Percentiles rank a stretch among this genome's conserved stretches.
These are phyloP conservation scores for Perdita meconis DNA, from an alignment of 2,888 invertebrate species.

Conservation along the genomic window DNA sequence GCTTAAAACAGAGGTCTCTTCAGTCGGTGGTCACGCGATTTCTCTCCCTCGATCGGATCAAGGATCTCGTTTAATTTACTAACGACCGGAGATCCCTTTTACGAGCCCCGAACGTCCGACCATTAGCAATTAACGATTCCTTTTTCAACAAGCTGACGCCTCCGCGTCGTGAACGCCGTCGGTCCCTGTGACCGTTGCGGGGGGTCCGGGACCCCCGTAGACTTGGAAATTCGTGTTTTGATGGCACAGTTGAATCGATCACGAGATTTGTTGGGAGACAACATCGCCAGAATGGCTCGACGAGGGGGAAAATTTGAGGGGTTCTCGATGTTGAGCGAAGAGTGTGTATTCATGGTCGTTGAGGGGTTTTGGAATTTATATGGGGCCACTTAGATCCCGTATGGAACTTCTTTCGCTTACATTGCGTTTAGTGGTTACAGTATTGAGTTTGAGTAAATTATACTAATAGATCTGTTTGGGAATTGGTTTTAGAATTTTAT, in stretches of 20 bases:
- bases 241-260: conserved; percentile 44
- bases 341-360: conserved; percentile 18
- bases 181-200: neutral
- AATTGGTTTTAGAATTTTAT: neutral
- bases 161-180: neutral
- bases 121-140: conserved; percentile 52
- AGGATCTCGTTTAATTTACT: conserved; percentile 50
- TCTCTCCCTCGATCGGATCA: conserved; percentile 9
- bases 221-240: conserved; percentile 40
- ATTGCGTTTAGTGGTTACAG: no score
- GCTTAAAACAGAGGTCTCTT: conserved; percentile 19
- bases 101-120: neutral
- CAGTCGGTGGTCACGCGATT: conserved; percentile 46
- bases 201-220: conserved; percentile 31
- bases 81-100: conserved; percentile 33
- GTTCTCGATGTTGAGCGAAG: neutral
- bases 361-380: conserved; percentile 8
- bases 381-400: conserved; percentile 1
- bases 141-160: neutral
- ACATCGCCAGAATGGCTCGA: conserved; percentile 17
- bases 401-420: neutral
- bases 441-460: no score
- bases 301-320: conserved; percentile 28
- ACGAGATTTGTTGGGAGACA: conserved; percentile 52
- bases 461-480: no score